Evolutionary conservation across 2,113 vertebrate species (phyloP).

Genomic region (Dasyornis broadbenti): DNA sequence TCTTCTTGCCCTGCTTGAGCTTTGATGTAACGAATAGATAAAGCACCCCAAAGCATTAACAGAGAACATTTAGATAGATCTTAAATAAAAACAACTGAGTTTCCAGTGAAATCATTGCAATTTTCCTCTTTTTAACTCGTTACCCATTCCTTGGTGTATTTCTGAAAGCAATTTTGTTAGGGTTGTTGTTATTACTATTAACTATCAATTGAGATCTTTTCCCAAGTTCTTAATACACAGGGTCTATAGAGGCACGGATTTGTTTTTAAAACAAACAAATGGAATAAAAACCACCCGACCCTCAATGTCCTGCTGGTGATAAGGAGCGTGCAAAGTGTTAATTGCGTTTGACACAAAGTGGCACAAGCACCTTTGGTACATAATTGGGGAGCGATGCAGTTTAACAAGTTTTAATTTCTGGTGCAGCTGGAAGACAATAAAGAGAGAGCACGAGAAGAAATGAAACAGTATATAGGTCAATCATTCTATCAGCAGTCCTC

Average conservation of each 20-base stretch:
- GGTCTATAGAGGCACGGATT: background rate
- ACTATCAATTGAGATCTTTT: background rate
- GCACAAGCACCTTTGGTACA: conserved; percentile 57
- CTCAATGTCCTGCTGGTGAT: background rate
- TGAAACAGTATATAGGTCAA: conserved; percentile 75
- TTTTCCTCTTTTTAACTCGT: background rate
- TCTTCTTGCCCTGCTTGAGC: background rate
- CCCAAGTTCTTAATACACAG: background rate
- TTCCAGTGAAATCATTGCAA: background rate
- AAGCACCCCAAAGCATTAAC: background rate
- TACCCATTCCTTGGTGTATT: background rate
- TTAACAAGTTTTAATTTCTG: conserved; percentile 71
- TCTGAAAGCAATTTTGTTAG: background rate
- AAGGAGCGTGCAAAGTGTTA: conserved; percentile 8
- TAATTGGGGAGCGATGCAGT: conserved; percentile 51
- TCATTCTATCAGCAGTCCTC: conserved; percentile 74
- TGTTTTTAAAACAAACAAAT: background rate
- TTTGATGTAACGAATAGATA: background rate
- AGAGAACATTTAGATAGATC: background rate
- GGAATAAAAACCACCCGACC: background rate
- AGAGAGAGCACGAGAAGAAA: conserved; percentile 62
- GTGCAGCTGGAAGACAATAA: conserved; percentile 68
- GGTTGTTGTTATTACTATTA: background rate
- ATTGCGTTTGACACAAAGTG: conserved; percentile 55
- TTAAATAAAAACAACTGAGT: background rate